Evolutionary conservation across 1,140 invertebrate genomes (phyloP), one percentile per base, ranked within the genome.

Genomic region (Drosophila ercepeae): DNA sequence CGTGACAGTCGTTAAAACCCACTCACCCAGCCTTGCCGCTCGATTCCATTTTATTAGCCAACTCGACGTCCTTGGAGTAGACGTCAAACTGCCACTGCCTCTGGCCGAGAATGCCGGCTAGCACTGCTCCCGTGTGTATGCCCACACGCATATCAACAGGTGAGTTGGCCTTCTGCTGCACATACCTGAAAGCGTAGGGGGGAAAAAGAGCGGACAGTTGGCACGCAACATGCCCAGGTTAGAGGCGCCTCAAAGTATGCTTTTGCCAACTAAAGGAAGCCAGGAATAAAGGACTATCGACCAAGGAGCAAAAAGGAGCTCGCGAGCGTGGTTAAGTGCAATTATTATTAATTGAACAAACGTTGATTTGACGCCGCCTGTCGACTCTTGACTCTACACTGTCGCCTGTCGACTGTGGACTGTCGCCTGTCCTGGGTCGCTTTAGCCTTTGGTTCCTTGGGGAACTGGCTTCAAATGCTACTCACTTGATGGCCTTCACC

Each of bases 1-100:
- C 39, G 21, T 29, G 27, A 19, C 19, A 39, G 54, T 27, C 59
- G 57, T 19, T 59, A 42, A 29, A 34, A 39, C 14, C 36, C 1
- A 92, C 94, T 94, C 93, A 99, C 98, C 98, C 98, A 2, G 98
- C 97, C 91, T 96, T 95, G 32, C 98, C 98, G 61, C 96, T 97
- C 91, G 97, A 98, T 92, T 99, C 98, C 98, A 99, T 99, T 92
- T 99, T 99, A 91, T 99, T 99, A 7, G 98, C 98, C 39, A 99
- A 92, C 83, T 98, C 98, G 4, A 99, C 98, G 91, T 99, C 98
- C 89, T 98, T 96, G 59, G 97, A 97, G 91, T 99, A 99, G 25
- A 99, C 97, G 89, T 99, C 98, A 92, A 98, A 99, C 92, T 99
- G 98, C 98, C 98, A 99, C 90, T 99, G 98, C 23, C 97, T 92